Base-by-base conservation (phyloP, 2,888 invertebrate species). In the Eurytoma californica region DNA sequence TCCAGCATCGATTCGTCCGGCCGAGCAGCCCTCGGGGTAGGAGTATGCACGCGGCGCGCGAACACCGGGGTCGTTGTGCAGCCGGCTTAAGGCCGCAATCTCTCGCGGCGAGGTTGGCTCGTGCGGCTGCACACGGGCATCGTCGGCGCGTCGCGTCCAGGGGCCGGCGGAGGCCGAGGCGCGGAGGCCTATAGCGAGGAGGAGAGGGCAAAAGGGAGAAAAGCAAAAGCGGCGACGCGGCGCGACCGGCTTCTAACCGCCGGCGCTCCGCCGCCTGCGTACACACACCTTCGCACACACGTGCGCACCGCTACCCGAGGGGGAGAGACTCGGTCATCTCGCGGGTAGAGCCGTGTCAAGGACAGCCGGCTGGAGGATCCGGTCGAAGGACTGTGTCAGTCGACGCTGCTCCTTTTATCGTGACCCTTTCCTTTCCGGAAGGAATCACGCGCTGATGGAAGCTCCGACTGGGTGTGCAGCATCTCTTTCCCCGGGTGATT, bases 331-430 rank as follows among this genome's bases (percentile, higher is more conserved):
- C 61, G 47, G 78, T 67, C 30, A 57, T 39, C 60, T 72, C 39
- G 73, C 16, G 63, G 70, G 73, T 76, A 72, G 80, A 86, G 86
- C 83, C 84, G 85, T 88, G 88, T 88, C 88, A 88, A 88, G 88
- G 88, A 87, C 87, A 87, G 79, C 87, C 83, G 69, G 80, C 53
- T 67, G 77, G 58, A 77, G 73, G 82, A 80, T 82, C 84, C 86
- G 85, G 84, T 83, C 84, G 85, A 85, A 85, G 86, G 83, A 84
- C 84, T 85, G 84, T 84, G 85, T 84, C 85, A 84, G 84, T 82
- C 84, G 83, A 83, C 83, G 83, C 83, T 82, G 77, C 82, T 82
- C 24, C 51, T 51, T 72, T 30, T 60, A 72, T 74, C 75, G 65
- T 79, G 63, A 63, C 47, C 53, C 72, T 63, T 72, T 69, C 68